These are phyloP conservation scores for Ceraclea dissimilis DNA, from an alignment of 2,888 invertebrate species.

Conservation along the genomic window DNA sequence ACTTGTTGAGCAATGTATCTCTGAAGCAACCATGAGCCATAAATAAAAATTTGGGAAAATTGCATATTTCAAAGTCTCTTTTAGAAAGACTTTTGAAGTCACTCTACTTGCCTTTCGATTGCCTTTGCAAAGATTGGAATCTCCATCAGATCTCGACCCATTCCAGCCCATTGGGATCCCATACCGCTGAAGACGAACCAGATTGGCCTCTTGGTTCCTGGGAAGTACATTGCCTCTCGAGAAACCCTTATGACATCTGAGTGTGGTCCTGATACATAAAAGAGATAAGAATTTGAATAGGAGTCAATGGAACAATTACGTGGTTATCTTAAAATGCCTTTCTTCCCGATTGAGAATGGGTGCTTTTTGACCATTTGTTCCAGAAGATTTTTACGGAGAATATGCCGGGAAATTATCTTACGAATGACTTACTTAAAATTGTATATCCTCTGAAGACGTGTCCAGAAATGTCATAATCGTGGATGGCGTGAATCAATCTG, in stretches of 20 bases:
- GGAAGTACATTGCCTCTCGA: conserved; percentile 52
- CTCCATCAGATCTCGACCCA: conserved; percentile 70
- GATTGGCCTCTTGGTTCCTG: conserved; percentile 60
- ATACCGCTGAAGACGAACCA: conserved; percentile 91
- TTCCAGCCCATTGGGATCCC: conserved; percentile 83
- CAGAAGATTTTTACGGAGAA: too few species aligned
- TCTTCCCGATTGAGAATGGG: too few species aligned
- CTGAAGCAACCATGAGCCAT: too few species aligned
- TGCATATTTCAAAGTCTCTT: too few species aligned
- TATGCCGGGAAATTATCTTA: too few species aligned
- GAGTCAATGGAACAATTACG: too few species aligned
- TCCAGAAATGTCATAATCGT: conserved; percentile 49
- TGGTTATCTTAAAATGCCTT: too few species aligned
- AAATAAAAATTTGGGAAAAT: too few species aligned
- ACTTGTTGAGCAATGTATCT: too few species aligned
- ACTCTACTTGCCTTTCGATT: conserved; percentile 46
- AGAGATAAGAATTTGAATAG: too few species aligned
- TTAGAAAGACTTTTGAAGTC: background rate
- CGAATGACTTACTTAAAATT: background rate
- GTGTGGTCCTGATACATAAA: conserved; percentile 21
- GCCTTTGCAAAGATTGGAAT: conserved; percentile 67
- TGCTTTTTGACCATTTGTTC: too few species aligned
- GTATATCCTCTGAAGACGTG: conserved; percentile 73
- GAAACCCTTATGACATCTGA: conserved; percentile 32
- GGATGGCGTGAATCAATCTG: conserved; percentile 52